These are phyloP conservation scores for Holocentrus rufus DNA, from an alignment of 2,797 vertebrate genomes.

Conservation along the genomic window DNA sequence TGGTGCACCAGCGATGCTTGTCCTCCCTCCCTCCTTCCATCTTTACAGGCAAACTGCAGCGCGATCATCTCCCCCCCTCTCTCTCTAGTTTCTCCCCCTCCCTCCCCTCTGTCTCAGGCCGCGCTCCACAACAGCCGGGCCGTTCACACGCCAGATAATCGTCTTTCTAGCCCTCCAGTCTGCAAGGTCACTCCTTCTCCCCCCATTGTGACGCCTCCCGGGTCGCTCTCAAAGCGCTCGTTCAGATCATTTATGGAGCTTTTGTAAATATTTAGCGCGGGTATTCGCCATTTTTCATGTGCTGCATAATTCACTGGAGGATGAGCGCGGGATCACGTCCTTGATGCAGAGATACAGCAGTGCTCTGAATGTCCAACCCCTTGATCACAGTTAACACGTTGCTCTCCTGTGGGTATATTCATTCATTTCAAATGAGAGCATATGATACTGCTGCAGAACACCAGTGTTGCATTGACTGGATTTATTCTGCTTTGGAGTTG, in stretches of 20 bases:
- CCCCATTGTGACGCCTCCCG: slow-evolving; percentile 68
- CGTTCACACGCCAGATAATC: slow-evolving; percentile 72
- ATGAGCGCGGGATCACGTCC: slow-evolving; percentile 52
- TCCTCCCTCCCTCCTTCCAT: slow-evolving; percentile 18
- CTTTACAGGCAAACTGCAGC: slow-evolving; percentile 49
- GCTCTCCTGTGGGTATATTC: slow-evolving; percentile 14
- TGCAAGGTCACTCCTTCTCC: slow-evolving; percentile 74
- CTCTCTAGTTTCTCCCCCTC: not conserved
- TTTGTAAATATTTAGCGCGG: slow-evolving; percentile 78
- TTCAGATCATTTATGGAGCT: slow-evolving; percentile 72
- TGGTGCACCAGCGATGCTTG: slow-evolving; percentile 18
- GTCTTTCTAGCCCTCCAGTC: not conserved
- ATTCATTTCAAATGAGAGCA: not conserved
- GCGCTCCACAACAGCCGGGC: slow-evolving; percentile 59
- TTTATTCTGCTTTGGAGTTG: too few species aligned
- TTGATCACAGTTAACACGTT: slow-evolving; percentile 30
- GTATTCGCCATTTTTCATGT: slow-evolving; percentile 52
- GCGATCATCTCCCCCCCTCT: slow-evolving; percentile 31
- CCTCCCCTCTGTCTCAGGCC: slow-evolving; percentile 40
- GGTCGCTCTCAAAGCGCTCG: slow-evolving; percentile 68
- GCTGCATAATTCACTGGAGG: slow-evolving; percentile 57
- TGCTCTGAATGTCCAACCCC: slow-evolving; percentile 26
- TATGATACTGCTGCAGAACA: too few species aligned
- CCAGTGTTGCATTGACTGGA: not conserved
- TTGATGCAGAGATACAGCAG: slow-evolving; percentile 53